phyloP scores from a whole-genome alignment of 1,140 invertebrate species.

The Diploscapter pachys region DNA sequence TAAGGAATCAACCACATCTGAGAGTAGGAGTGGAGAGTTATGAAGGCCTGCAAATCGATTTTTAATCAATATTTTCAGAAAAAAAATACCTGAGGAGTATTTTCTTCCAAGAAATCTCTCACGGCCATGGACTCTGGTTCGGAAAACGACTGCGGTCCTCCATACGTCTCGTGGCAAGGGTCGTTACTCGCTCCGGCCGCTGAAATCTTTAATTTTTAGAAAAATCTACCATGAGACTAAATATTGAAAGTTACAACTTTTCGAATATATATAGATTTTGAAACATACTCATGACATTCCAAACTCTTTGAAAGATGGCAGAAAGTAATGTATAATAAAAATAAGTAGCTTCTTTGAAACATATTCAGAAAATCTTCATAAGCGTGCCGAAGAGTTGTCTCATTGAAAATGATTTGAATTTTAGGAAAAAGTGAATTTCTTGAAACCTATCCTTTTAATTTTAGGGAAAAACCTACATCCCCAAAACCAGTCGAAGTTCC shows the following conservation, averaged over 20 bases:
- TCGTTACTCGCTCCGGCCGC: conserved; percentile 75
- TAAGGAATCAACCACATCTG: conserved; percentile 60
- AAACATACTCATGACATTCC: too few relatives aligned
- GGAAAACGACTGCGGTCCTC: conserved; percentile 81
- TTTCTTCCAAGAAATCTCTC: conserved; percentile 49
- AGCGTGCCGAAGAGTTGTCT: too few relatives aligned
- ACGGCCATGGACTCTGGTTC: conserved; percentile 80
- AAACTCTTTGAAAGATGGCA: too few relatives aligned
- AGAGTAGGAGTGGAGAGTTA: conserved; percentile 60
- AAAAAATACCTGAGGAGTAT: conserved; percentile 17
- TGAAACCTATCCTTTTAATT: conserved; percentile 1
- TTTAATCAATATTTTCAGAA: too few relatives aligned
- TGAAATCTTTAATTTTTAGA: conserved; percentile 45
- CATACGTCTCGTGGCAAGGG: conserved; percentile 82
- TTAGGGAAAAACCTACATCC: conserved; percentile 43
- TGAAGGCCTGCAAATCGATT: conserved; percentile 32
- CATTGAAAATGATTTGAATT: too few relatives aligned
- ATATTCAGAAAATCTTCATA: too few relatives aligned
- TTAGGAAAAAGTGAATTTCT: not conserved
- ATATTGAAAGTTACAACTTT: too few relatives aligned
- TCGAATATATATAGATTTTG: too few relatives aligned
- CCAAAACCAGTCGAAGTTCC: conserved; percentile 60
- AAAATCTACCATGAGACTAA: too few relatives aligned
- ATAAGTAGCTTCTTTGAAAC: too few relatives aligned
- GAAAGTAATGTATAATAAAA: too few relatives aligned